Evolutionary conservation across 2,888 invertebrate species (phyloP).

Genomic region (Pycnomerus fuliginosus): DNA sequence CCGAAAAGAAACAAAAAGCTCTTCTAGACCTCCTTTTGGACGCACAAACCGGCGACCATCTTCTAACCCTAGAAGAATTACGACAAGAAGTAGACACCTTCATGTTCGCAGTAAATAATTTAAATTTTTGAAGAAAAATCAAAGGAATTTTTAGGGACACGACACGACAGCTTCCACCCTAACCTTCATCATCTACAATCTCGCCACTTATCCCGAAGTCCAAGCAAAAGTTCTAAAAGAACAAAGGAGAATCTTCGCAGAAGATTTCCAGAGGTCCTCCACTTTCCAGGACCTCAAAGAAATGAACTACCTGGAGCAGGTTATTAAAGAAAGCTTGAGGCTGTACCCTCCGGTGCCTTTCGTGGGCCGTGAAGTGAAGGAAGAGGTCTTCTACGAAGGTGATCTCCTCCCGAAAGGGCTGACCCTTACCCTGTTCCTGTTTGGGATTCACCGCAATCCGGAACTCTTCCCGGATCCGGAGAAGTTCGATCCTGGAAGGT

Average conservation of each 20-base stretch:
- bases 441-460: conserved; percentile 54
- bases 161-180: conserved; percentile 55
- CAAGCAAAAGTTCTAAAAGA: conserved; percentile 32
- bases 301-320: conserved; percentile 34
- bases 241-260: conserved; percentile 27
- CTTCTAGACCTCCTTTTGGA: conserved; percentile 66
- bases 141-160: conserved; percentile 48
- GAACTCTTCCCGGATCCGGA: conserved; percentile 58
- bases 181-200: conserved; percentile 51
- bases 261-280: conserved; percentile 11
- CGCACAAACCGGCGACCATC: conserved; percentile 57
- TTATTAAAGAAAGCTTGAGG: conserved; percentile 43
- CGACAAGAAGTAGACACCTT: conserved; percentile 73
- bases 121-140: background rate
- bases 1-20: conserved; percentile 59
- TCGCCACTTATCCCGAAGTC: conserved; percentile 51
- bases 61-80: conserved; percentile 60
- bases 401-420: conserved; percentile 46
- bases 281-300: conserved; percentile 25
- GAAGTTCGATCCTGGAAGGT: conserved; percentile 58
- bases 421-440: conserved; percentile 51
- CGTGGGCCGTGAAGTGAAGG: conserved; percentile 49
- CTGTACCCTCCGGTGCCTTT: conserved; percentile 57
- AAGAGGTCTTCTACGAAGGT: conserved; percentile 44
- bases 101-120: conserved; percentile 64